Evolutionary conservation across 1,140 invertebrate genomes (phyloP).

Genomic region (Whitmania pigra): DNA sequence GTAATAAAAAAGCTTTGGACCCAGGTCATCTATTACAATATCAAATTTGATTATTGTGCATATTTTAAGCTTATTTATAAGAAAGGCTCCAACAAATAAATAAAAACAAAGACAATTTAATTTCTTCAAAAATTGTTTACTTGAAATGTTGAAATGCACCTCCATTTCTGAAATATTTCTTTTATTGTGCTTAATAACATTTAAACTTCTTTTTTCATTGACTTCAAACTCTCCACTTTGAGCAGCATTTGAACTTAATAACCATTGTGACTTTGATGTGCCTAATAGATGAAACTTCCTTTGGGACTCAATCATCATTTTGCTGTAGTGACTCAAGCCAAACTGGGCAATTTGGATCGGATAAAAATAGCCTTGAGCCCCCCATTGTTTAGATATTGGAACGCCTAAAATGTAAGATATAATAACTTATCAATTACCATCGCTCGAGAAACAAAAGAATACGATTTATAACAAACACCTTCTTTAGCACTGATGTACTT

Average conservation of each 20-base stretch:
- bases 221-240: too few species aligned
- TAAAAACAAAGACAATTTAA: too few species aligned
- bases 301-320: slow-evolving; percentile 48
- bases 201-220: too few species aligned
- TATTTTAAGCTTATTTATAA: too few species aligned
- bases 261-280: background rate
- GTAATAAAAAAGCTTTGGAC: too few species aligned
- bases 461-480: slow-evolving; percentile 40
- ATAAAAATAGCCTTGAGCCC: slow-evolving; percentile 76
- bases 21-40: too few species aligned
- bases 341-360: slow-evolving; percentile 97
- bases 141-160: too few species aligned
- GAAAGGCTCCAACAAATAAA: too few species aligned
- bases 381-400: slow-evolving; percentile 88
- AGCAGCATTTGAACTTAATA: background rate
- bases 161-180: too few species aligned
- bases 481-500: slow-evolving; percentile 84
- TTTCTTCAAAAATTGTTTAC: too few species aligned
- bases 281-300: background rate
- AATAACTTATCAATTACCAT: background rate
- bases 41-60: too few species aligned
- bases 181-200: too few species aligned
- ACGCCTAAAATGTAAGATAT: slow-evolving; percentile 49
- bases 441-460: background rate
- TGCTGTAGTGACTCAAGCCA: slow-evolving; percentile 89